Conservation (phyloP, 2,888 invertebrate genomes). For the Leptopilina myrica region DNA sequence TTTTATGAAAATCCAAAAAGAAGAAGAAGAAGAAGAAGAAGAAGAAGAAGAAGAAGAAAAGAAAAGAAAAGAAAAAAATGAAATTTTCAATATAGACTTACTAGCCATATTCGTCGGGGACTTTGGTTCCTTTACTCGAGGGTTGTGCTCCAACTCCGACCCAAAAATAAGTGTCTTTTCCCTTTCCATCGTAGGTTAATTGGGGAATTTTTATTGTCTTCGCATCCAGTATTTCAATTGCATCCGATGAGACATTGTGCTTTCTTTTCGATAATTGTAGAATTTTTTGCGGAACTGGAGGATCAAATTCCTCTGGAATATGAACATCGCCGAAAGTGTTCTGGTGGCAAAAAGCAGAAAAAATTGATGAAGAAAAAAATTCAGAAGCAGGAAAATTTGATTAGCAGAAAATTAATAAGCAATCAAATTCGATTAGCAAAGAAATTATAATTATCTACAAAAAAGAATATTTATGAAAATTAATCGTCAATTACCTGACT, state of each 20-base stretch:
- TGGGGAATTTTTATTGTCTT: constrained; percentile 87
- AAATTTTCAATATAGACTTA: constrained; percentile 78
- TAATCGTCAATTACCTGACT: constrained; percentile 79
- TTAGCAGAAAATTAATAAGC: too few species aligned
- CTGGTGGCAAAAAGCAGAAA: constrained; percentile 61
- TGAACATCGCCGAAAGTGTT: constrained; percentile 94
- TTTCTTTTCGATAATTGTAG: constrained; percentile 81
- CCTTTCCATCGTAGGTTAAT: constrained; percentile 87
- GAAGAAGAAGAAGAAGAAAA: too few species aligned
- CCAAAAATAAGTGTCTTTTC: constrained; percentile 90
- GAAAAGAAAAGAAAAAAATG: background rate
- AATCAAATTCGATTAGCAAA: background rate
- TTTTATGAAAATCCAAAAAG: too few species aligned
- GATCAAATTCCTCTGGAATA: constrained; percentile 93
- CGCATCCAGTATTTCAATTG: constrained; percentile 87
- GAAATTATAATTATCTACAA: too few species aligned
- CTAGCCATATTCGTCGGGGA: constrained; percentile 96
- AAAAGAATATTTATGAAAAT: background rate
- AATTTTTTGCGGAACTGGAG: constrained; percentile 85
- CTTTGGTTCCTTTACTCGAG: constrained; percentile 86
- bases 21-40: too few species aligned
- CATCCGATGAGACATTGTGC: constrained; percentile 84
- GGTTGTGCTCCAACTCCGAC: constrained; percentile 93
- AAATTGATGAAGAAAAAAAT: background rate
- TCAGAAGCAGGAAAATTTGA: too few species aligned